Evolutionary conservation across 2,113 vertebrate species (phyloP).

Genomic region (Heterochromis multidens): DNA sequence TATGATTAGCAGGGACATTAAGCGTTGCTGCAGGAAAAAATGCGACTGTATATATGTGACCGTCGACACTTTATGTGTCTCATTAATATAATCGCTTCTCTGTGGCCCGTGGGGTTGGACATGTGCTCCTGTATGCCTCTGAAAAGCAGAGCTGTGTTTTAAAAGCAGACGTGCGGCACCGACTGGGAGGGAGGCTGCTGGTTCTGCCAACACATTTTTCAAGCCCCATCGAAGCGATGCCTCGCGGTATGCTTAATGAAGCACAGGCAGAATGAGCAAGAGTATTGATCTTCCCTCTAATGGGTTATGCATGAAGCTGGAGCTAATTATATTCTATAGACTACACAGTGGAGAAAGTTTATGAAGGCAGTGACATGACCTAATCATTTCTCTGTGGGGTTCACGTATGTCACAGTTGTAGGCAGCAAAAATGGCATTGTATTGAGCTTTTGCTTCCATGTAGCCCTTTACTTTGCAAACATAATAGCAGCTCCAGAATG

Average conservation of each 20-base stretch:
- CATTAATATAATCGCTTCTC: conserved; percentile 7
- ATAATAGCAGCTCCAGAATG: neutral
- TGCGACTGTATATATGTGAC: neutral
- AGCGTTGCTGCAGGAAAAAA: neutral
- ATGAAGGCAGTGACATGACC: neutral
- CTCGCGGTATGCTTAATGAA: conserved; percentile 46
- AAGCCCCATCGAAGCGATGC: conserved; percentile 4
- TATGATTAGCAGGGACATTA: neutral
- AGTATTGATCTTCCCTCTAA: conserved; percentile 43
- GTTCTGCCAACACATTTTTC: conserved; percentile 14
- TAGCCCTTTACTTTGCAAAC: neutral
- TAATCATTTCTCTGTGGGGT: neutral
- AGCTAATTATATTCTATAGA: conserved; percentile 28
- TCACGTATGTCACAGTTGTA: neutral
- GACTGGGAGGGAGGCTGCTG: neutral
- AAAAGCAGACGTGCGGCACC: neutral
- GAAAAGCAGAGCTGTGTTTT: neutral
- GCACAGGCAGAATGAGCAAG: conserved; percentile 31
- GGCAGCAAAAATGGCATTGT: neutral
- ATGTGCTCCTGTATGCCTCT: neutral
- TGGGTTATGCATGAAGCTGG: conserved; percentile 29
- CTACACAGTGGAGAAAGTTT: neutral
- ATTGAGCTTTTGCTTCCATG: neutral
- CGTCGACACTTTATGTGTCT: neutral
- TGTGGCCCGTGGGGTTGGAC: neutral